A percentile compares a stretch with the other conserved stretches of the same genome.
phyloP scores from a whole-genome alignment of 1,140 invertebrate species.

The Bombus huntii region DNA sequence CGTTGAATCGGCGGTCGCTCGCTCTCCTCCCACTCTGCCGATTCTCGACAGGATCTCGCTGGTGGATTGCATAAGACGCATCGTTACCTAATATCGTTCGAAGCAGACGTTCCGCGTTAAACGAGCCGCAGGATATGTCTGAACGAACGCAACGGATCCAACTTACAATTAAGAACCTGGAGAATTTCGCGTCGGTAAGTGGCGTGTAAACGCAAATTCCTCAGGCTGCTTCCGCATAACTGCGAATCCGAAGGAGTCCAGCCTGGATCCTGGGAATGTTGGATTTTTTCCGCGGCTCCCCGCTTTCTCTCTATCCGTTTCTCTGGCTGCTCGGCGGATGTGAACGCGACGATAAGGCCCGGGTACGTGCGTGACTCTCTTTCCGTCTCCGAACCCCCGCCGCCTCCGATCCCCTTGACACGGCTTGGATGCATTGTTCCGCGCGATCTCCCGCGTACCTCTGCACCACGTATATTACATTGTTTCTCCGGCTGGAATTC shows the following conservation, averaged over 20 bases:
- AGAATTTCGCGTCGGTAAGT: not conserved
- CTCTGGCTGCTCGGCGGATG: slow-evolving; percentile 75
- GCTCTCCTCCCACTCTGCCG: not conserved
- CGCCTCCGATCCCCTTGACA: slow-evolving; percentile 21
- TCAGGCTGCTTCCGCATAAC: slow-evolving; percentile 68
- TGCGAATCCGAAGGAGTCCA: slow-evolving; percentile 64
- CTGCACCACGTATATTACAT: slow-evolving; percentile 66
- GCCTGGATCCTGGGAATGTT: slow-evolving; percentile 74
- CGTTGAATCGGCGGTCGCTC: not conserved
- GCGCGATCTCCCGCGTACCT: slow-evolving; percentile 67
- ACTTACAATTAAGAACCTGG: not conserved
- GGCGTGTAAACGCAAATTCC: not conserved
- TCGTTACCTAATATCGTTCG: not conserved
- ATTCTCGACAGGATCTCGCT: not conserved
- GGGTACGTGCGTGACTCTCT: slow-evolving; percentile 76
- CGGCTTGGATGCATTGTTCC: slow-evolving; percentile 60
- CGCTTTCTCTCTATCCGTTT: slow-evolving; percentile 75
- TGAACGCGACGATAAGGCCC: slow-evolving; percentile 77
- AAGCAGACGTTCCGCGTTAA: not conserved
- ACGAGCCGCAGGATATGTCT: no score
- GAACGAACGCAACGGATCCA: no score
- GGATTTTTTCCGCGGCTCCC: slow-evolving; percentile 66
- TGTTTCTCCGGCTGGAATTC: slow-evolving; percentile 58
- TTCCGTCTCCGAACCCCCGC: slow-evolving; percentile 33
- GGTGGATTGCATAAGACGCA: not conserved